Conservation (phyloP, 1,140 invertebrate species). For the Drosophila pruinosa region DNA sequence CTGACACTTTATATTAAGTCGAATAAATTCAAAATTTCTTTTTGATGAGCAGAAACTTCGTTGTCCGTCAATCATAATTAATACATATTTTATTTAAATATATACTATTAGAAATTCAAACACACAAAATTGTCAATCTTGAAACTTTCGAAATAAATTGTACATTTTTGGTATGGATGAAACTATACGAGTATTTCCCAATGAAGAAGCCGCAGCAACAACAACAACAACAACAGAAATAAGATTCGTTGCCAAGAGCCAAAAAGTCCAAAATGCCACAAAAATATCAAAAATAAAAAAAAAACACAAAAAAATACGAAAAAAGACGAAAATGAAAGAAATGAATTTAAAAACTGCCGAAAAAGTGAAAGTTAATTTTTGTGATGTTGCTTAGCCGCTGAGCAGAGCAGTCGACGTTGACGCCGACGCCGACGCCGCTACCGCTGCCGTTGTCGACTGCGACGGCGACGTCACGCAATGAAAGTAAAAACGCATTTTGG, state of each 20-base stretch:
- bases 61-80: no score
- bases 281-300: constrained; percentile 48
- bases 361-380: constrained; percentile 82
- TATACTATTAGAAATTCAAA: constrained; percentile 12
- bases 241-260: constrained; percentile 30
- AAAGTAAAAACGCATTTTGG: constrained; percentile 81
- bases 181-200: constrained; percentile 39
- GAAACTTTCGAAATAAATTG: constrained; percentile 56
- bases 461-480: constrained; percentile 56
- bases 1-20: no score
- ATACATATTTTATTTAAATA: constrained; percentile 14
- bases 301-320: constrained; percentile 52
- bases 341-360: constrained; percentile 82
- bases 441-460: constrained; percentile 8
- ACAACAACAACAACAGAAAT: not conserved
- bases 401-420: constrained; percentile 25
- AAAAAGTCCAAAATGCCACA: constrained; percentile 40
- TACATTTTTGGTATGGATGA: constrained; percentile 40
- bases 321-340: constrained; percentile 69
- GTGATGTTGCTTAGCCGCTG: constrained; percentile 72
- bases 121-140: not conserved
- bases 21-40: no score
- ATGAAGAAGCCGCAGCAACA: constrained; percentile 24
- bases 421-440: constrained; percentile 25
- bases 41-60: no score